Evolutionary conservation across 2,797 vertebrate species (phyloP), one percentile per base, ranked within the genome.

Genomic region (Ispidina lecontei): DNA sequence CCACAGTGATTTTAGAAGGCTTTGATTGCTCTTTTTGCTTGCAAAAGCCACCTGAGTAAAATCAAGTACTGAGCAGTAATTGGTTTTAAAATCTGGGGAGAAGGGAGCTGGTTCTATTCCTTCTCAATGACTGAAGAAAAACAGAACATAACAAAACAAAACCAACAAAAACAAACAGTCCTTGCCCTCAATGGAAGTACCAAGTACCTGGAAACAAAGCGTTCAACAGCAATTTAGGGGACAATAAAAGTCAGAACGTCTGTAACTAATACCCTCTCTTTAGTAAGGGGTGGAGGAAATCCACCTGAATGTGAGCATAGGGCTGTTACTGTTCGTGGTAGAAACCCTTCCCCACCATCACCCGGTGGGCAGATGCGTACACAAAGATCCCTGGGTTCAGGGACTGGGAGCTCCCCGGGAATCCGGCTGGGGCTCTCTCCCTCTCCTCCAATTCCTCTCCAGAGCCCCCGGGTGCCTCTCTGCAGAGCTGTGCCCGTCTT

Each of bases 301-400:
- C 59, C 2, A 3, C n/a, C 31, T 2, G 1, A 37, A 28, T 3
- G 13, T 0, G 7, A 60, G 12, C 47, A 69, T 7, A 28, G 0
- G 35, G 52, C 3, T 21, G 33, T 4, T 26, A 14, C 4, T 4
- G 43, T 3, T 81, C 84, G 43, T 23, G 16, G n/a, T 63, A 18
- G 1, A 75, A 84, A 60, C 16, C 8, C 14, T 65, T 39, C 74
- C 15, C 21, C 52, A 23, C 28, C 80, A 52, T 13, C 70, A 78
- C 31, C 44, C 76, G 5, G 0, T 1, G 23, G 22, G 59, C 75
- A 81, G 58, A 26, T 3, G 23, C 52, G 29, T 7, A 59, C 46
- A 68, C 74, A 55, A 47, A 8, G n/a, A 43, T 23, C 33, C 11
- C 31, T 2, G 16, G 1, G 55, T 21, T 39, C 29, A 84, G 74